phyloP scores from a whole-genome alignment of 2,113 vertebrate species.

The Helogale parvula region DNA sequence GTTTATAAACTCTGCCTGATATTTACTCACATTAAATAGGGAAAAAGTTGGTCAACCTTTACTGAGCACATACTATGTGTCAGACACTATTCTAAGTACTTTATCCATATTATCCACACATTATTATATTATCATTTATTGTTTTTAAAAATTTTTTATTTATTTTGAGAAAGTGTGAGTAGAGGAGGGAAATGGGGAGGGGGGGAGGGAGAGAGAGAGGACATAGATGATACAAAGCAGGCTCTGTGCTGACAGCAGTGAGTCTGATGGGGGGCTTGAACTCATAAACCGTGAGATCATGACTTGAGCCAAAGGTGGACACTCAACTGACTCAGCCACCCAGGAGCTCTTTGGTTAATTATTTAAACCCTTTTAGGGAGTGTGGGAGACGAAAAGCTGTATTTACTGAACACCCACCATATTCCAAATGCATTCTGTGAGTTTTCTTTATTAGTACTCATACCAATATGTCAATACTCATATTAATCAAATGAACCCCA shows the following conservation, averaged over 20 bases:
- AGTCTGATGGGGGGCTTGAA: too few species aligned
- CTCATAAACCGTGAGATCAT: too few species aligned
- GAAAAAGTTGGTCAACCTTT: neutral
- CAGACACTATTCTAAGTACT: neutral
- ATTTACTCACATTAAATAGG: conserved; percentile 22
- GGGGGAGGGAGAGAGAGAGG: too few species aligned
- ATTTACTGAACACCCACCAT: neutral
- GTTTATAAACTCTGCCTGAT: neutral
- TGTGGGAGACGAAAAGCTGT: neutral
- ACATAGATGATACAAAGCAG: too few species aligned
- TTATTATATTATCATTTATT: too few species aligned
- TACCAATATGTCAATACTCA: neutral
- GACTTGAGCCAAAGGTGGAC: too few species aligned
- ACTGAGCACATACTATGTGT: neutral
- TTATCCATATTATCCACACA: neutral
- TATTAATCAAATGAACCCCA: neutral
- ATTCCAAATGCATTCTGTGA: neutral
- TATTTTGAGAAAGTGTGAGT: too few species aligned
- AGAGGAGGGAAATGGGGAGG: too few species aligned
- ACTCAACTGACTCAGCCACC: too few species aligned
- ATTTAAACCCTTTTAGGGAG: neutral
- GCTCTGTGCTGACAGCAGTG: too few species aligned
- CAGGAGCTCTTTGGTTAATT: neutral
- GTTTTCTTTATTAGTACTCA: neutral
- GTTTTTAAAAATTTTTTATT: too few species aligned